Base-by-base conservation (phyloP, 2,888 invertebrate genomes). In the Melinaea marsaeus region DNA sequence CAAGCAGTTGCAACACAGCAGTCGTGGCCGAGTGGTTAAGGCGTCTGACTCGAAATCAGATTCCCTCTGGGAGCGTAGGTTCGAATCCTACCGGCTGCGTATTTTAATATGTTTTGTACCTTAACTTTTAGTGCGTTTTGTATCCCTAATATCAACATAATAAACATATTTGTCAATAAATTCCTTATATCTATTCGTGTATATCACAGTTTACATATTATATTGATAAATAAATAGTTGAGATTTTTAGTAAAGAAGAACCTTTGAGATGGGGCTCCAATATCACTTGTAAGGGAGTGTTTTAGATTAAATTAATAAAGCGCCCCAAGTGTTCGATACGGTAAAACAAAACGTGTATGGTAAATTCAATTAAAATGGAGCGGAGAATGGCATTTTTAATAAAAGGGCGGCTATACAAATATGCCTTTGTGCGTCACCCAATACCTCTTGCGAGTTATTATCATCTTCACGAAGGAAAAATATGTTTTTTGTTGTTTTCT, bases 41-140 rank as follows among this genome's bases (percentile, higher is more conserved):
- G 92, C 93, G 93, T 93, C 93, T 93, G 93, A 93, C 93, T 94
- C 92, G 93, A 93, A 93, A 93, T 93, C 93, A 93, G 93, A 93
- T 95, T 95, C 94, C 95, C 95, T 95, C 94, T 95, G 94, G 95
- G 94, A 95, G 95, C 95, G 94, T 94, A 95, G 95, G 95, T 95
- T 95, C 95, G 95, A 95, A 94, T 95, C 95, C 95, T 95, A 94
- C 94, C 94, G 94, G 93, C 94, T 94, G 95, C 95, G 95, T 22
- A 51, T 11, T 51, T 51, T 51, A 22, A 22, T 22, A 22, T 22
- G 22, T 22, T 22, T 22, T 22, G 22, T 22, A 22, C 22, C 22
- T 22, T 22, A 22, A 22, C 22, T 22, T 22, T 22, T 22, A 22
- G 22, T 22, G 22, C 22, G 22, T 22, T 22, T 22, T 22, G 22